These are phyloP conservation scores for Xenopus laevis DNA, from an alignment of 2,113 vertebrate species.

Conservation along the genomic window DNA sequence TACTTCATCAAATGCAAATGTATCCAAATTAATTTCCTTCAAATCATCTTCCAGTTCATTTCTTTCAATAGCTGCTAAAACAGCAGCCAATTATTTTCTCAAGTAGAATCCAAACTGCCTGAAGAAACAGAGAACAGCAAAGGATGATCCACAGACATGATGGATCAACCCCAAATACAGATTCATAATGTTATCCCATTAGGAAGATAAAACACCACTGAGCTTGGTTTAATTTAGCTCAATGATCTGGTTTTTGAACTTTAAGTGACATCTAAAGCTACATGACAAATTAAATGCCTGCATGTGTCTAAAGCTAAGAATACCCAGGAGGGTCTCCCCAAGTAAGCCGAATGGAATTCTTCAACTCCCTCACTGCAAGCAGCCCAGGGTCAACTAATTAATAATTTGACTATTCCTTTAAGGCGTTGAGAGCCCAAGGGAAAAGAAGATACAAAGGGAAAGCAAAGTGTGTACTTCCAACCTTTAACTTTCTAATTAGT, in stretches of 20 bases:
- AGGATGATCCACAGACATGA: conserved; percentile 66
- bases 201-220: conserved; percentile 91
- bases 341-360: conserved; percentile 81
- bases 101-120: conserved; percentile 85
- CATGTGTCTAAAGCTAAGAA: conserved; percentile 81
- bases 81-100: conserved; percentile 78
- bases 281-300: conserved; percentile 88
- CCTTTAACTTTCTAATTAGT: conserved; percentile 62
- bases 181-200: conserved; percentile 88
- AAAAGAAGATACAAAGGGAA: conserved; percentile 55
- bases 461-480: conserved; percentile 51
- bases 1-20: conserved; percentile 84
- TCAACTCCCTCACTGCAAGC: conserved; percentile 76
- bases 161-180: conserved; percentile 81
- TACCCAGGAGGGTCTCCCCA: conserved; percentile 74
- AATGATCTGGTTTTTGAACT: conserved; percentile 94
- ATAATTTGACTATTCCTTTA: conserved; percentile 83
- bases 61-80: conserved; percentile 71
- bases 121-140: conserved; percentile 65
- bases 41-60: conserved; percentile 75
- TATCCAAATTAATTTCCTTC: conserved; percentile 81
- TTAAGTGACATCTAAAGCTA: conserved; percentile 84
- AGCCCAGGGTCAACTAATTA: conserved; percentile 86
- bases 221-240: conserved; percentile 80
- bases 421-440: conserved; percentile 74